Conservation (phyloP, 2,797 vertebrate genomes). For the Xenops minutus region DNA sequence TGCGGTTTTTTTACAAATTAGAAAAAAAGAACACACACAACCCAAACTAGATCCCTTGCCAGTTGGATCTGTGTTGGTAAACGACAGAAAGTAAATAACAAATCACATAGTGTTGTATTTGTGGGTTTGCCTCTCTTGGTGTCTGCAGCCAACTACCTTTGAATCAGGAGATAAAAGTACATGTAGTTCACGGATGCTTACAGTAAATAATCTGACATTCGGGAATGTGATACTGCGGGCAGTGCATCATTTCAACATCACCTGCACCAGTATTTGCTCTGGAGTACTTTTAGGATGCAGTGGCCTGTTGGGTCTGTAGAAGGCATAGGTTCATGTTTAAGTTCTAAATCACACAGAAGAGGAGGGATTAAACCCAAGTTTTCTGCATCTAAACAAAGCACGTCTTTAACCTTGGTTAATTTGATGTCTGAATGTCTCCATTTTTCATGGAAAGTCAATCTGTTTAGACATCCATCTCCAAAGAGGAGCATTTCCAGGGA, state of each 20-base stretch:
- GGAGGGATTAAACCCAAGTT: neutral
- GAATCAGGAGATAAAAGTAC: conserved; percentile 27
- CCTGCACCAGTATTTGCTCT: neutral
- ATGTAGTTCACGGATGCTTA: neutral
- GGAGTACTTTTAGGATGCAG: neutral
- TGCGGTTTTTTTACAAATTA: neutral
- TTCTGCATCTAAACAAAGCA: neutral
- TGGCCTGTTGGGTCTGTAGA: neutral
- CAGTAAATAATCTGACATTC: conserved; percentile 24
- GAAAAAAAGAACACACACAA: rapidly evolving
- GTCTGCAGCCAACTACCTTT: conserved; percentile 23
- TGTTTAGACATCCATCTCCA: neutral
- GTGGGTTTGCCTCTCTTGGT: neutral
- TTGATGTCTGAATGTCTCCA: neutral
- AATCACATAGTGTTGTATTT: neutral
- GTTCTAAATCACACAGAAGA: neutral
- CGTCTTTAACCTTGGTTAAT: neutral
- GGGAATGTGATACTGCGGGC: neutral
- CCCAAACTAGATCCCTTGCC: neutral
- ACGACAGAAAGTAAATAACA: conserved; percentile 16
- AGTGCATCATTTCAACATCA: neutral
- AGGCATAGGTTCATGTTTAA: neutral
- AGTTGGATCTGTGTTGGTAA: conserved; percentile 5
- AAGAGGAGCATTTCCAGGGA: neutral
- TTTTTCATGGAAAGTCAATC: neutral